Evolutionary conservation across 2,797 vertebrate genomes (phyloP), one percentile per base, ranked within the genome.

Genomic region (Cossypha caffra): DNA sequence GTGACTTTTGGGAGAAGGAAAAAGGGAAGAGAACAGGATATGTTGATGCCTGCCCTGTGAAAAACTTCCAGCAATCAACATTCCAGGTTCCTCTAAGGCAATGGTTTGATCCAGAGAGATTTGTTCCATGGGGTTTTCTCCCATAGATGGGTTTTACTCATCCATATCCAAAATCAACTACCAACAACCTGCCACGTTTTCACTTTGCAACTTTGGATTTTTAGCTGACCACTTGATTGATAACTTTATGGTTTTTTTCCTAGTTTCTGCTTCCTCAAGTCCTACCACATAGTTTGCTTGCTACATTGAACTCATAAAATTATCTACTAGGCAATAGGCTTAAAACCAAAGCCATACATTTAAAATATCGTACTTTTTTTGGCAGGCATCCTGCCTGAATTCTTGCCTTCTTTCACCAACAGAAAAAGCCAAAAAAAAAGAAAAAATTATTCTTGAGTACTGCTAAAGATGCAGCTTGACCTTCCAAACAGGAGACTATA

Each of bases 131-230:
- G 21, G 4, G 1, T 48, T 89, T 81, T 54, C 25, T 85, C 43
- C 37, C 26, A 73, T 23, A 42, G 23, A 40, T 33, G 16, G 21
- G 25, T 50, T 86, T 58, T 17, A 13, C 29, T 78, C 26, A 28
- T 23, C 38, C 25, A 5, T 13, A 74, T 28, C 4, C 21, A 58
- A 77, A 88, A 38, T 2, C 43, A 74, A 16, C 13, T 33, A 17
- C 21, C 28, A 64, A 40, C 86, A 55, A 33, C 5, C 0, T 4
- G 12, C 3, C 31, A 21, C 0, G 0, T 55, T 66, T 81, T 47
- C 55, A 48, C 12, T 58, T 12, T 6, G 5, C 3, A 24, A 0
- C 19, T 89, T 48, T 52, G 23, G 1, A 3, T 11, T 74, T 68
- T 78, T 48, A 89, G 40, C 13, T 73, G 50, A 11, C 3, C 75